Evolutionary conservation across 1,140 invertebrate species (phyloP), one percentile per base, ranked within the genome.

Genomic region (Andricus grossulariae): DNA sequence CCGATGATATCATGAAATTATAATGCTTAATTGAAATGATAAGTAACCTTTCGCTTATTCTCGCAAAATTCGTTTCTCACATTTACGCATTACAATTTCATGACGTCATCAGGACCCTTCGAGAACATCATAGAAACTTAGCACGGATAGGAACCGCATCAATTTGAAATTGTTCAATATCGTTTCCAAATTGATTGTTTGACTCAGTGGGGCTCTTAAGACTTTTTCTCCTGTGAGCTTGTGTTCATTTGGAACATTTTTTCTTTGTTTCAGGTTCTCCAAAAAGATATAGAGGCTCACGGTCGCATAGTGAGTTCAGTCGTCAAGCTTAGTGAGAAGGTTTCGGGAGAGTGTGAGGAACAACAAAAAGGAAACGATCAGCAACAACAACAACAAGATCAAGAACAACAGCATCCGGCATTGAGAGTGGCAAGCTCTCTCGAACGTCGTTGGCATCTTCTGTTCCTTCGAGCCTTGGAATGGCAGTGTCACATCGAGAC

Each of bases 381-480:
- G 13, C 71, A 77, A 39, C 25, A 81, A 18, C 75, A 76, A 18
- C 76, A 82, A n/a, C 77, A 82, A 50, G 75, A 75, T 19, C 82
- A 82, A 13, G 78, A 79, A 66, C 78, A 87, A 50, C 81, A 85
- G 51, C 82, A 88, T 57, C 88, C 88, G 54, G 88, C 91, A 71
- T 78, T 92, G 51, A 85, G 91, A 79, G 88, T 91, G 54, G 90
- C 90, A 71, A 89, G 87, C 73, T 94, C 94, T 45, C 91, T 98
- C 60, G 96, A 98, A 90, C 92, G 95, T 60, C 95, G 96, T 84
- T 98, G 97, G 96, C 97, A 98, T 89, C 93, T 96, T 78, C 92
- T 98, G 75, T 98, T 97, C 92, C 91, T 98, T 83, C 93, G 95
- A 79, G 95, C 96, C 21, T 93, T 98, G 84, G 97, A 98, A 93